A percentile compares a stretch with the other conserved stretches of the same genome.
phyloP scores from a whole-genome alignment of 1,140 invertebrate genomes.

The Leptoteleia sp. region DNA sequence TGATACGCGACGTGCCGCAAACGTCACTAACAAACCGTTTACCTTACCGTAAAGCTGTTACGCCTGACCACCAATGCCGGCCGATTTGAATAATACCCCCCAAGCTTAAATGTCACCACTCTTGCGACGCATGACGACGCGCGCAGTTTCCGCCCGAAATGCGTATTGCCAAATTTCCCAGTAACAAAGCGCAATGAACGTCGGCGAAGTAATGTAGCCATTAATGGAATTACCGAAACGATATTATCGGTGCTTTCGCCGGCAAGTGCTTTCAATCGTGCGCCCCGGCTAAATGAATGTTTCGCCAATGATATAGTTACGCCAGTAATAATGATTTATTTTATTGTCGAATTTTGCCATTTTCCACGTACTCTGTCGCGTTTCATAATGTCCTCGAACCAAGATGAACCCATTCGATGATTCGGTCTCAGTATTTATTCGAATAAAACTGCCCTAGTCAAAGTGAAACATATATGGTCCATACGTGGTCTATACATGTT shows the following conservation, averaged over 20 bases:
- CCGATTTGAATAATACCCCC: constrained; percentile 58
- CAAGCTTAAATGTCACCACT: constrained; percentile 58
- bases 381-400: constrained; percentile 17
- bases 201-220: constrained; percentile 60
- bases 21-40: constrained; percentile 54
- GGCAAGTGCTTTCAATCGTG: constrained; percentile 51
- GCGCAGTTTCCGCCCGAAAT: constrained; percentile 47
- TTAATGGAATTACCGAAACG: constrained; percentile 64
- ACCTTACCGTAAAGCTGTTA: constrained; percentile 43
- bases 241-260: constrained; percentile 41
- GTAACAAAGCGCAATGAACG: constrained; percentile 63
- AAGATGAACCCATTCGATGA: too few species aligned
- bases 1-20: constrained; percentile 44
- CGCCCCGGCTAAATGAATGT: constrained; percentile 30
- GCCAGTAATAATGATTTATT: constrained; percentile 30
- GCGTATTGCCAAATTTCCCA: constrained; percentile 66
- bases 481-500: too few species aligned
- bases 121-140: constrained; percentile 45
- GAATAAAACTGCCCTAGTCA: too few species aligned
- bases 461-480: too few species aligned
- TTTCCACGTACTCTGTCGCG: constrained; percentile 12
- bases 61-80: constrained; percentile 42
- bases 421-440: too few species aligned
- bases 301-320: constrained; percentile 31
- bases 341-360: constrained; percentile 34